Conservation (phyloP, 1,140 invertebrate species). For the Cepaea nemoralis region DNA sequence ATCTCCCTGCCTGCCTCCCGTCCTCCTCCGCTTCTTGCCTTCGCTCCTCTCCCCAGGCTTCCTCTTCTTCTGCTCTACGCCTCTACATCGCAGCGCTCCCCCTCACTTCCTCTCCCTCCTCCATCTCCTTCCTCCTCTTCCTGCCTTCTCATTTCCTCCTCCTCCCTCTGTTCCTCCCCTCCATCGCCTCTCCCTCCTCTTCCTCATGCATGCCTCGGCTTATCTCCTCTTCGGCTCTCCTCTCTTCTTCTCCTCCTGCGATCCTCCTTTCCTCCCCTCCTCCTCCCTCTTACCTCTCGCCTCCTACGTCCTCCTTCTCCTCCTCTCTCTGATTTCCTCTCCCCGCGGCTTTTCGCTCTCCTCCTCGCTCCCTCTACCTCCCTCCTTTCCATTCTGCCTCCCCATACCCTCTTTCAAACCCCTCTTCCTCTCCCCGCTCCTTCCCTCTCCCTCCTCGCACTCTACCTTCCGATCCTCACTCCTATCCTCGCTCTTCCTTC, state of each 20-base stretch:
- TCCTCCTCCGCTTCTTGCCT: too few relatives aligned
- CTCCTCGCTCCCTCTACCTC: background rate
- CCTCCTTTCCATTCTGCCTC: background rate
- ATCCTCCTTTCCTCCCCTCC: background rate
- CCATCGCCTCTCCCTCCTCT: background rate
- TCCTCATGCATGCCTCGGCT: background rate
- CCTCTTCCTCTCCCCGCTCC: background rate
- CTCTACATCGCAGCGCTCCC: too few relatives aligned
- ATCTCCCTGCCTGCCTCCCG: too few relatives aligned
- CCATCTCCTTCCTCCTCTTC: too few relatives aligned
- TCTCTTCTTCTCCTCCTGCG: background rate
- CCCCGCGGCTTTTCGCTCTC: too few relatives aligned
- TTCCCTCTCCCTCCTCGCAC: background rate
- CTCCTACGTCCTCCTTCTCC: conserved; percentile 21
- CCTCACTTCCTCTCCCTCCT: background rate
- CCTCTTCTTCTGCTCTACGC: too few relatives aligned
- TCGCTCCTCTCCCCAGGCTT: too few relatives aligned
- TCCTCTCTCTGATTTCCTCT: background rate
- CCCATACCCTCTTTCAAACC: background rate
- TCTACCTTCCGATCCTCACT: background rate
- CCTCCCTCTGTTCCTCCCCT: background rate
- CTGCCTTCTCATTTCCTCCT: background rate
- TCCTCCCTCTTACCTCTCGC: conserved; percentile 22
- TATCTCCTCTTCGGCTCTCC: background rate
- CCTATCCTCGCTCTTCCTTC: background rate